Percentiles rank a stretch among this genome's conserved stretches.
These are phyloP conservation scores for Phenganax stokvisi DNA, from an alignment of 92 coral and sea anemone species.

Conservation along the genomic window DNA sequence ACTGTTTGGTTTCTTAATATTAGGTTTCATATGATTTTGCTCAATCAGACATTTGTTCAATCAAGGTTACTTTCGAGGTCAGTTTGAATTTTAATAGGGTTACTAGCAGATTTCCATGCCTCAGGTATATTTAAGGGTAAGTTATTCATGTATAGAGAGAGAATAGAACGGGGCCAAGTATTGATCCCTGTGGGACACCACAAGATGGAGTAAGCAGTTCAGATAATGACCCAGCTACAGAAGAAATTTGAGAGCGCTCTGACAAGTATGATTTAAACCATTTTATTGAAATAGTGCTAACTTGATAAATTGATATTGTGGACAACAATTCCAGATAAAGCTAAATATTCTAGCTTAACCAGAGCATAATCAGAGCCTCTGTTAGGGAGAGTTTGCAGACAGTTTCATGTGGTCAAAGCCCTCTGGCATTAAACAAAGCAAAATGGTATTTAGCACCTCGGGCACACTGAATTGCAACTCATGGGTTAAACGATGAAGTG, in stretches of 20 bases:
- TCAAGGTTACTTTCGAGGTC: not conserved
- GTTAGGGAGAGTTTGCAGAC: too few relatives aligned
- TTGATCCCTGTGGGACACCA: conserved; percentile 17
- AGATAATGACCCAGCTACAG: conserved; percentile 43
- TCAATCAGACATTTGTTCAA: not conserved
- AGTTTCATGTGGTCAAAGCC: too few relatives aligned
- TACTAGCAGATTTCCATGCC: not conserved
- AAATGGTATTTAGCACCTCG: too few relatives aligned
- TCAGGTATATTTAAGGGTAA: not conserved
- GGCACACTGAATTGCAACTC: too few relatives aligned
- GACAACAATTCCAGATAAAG: too few relatives aligned
- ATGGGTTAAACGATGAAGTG: too few relatives aligned
- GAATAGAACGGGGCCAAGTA: conserved; percentile 12
- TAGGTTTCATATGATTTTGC: conserved; percentile 25
- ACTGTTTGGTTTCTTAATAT: conserved; percentile 39
- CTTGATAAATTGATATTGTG: conserved; percentile 44
- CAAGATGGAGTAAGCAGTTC: conserved; percentile 1
- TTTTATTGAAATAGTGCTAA: conserved; percentile 19
- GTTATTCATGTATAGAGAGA: conserved; percentile 18
- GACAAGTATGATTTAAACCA: conserved; percentile 45
- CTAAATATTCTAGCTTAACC: too few relatives aligned
- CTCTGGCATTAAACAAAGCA: too few relatives aligned
- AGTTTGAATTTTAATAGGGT: not conserved
- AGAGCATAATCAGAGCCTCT: too few relatives aligned
- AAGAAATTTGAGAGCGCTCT: conserved; percentile 31